Evolutionary conservation across 1,140 invertebrate genomes (phyloP).

Genomic region (Temnothorax curvispinosus): DNA sequence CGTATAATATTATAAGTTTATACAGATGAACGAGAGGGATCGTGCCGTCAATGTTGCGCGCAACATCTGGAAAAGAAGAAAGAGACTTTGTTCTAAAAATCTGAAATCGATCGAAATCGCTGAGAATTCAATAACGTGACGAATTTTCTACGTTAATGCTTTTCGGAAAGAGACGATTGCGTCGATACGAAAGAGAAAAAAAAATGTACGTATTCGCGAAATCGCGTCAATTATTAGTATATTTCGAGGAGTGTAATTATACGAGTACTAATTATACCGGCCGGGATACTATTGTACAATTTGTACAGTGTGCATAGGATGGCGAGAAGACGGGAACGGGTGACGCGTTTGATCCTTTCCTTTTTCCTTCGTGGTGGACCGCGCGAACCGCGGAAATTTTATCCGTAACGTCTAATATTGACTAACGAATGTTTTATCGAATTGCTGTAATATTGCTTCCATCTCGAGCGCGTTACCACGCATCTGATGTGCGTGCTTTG

Average conservation of each 20-base stretch:
- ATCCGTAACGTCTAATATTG: slow-evolving; percentile 4
- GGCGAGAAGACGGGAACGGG: neutral
- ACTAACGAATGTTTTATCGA: slow-evolving; percentile 10
- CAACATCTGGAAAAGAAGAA: neutral
- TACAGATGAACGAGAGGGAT: neutral
- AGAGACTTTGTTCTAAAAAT: neutral
- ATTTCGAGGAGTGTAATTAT: slow-evolving; percentile 42
- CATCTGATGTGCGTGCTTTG: neutral
- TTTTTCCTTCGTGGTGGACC: neutral
- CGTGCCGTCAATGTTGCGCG: neutral
- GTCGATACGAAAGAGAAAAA: neutral
- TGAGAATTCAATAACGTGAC: neutral
- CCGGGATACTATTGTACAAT: slow-evolving; percentile 31
- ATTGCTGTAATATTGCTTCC: slow-evolving; percentile 52
- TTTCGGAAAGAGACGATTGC: neutral
- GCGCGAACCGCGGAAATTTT: slow-evolving; percentile 15
- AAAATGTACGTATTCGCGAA: slow-evolving; percentile 5
- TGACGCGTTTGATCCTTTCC: slow-evolving; percentile 28
- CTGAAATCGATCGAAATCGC: neutral
- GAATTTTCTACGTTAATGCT: slow-evolving; percentile 22
- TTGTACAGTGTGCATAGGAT: slow-evolving; percentile 44
- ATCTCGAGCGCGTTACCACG: slow-evolving; percentile 37
- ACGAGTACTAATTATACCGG: slow-evolving; percentile 29
- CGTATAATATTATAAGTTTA: slow-evolving; percentile 15
- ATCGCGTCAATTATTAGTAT: slow-evolving; percentile 60